Conservation (phyloP, 2,888 invertebrate species). For the Brachyptera putata region DNA sequence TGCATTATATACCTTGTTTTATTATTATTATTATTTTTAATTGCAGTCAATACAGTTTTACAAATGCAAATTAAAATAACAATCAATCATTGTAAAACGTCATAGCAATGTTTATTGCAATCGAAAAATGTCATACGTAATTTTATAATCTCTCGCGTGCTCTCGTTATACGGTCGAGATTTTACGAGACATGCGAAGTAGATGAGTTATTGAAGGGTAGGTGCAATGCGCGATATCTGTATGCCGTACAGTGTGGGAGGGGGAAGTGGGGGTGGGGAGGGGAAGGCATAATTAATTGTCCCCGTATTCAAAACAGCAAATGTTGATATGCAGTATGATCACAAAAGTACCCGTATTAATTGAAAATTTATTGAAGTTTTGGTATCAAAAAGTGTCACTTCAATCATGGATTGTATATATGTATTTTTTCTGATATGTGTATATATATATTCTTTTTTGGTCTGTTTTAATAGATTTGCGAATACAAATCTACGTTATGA, state of each 20-base stretch:
- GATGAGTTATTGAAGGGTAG: slow-evolving; percentile 33
- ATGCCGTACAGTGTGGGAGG: neutral
- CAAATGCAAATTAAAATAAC: no score
- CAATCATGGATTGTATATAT: slow-evolving; percentile 22
- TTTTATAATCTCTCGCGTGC: slow-evolving; percentile 32
- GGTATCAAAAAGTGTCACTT: slow-evolving; percentile 33
- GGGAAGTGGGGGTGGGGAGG: neutral
- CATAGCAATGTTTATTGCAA: slow-evolving; percentile 31
- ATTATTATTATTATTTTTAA: no score
- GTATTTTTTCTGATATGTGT: neutral
- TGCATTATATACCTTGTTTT: no score
- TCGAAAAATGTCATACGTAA: slow-evolving; percentile 31
- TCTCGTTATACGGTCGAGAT: slow-evolving; percentile 22
- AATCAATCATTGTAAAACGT: slow-evolving; percentile 27
- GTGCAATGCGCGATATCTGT: neutral
- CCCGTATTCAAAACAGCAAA: slow-evolving; percentile 2
- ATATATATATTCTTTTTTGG: slow-evolving; percentile 10
- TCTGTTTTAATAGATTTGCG: no score
- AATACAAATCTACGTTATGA: no score
- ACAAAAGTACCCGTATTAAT: slow-evolving; percentile 32
- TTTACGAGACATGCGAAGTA: slow-evolving; percentile 29
- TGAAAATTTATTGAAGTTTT: slow-evolving; percentile 34
- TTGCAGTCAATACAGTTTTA: no score
- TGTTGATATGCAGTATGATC: no score
- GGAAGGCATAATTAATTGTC: slow-evolving; percentile 3